Evolutionary conservation across 1,140 invertebrate species (phyloP).

Genomic region (Trissolcus basalis): DNA sequence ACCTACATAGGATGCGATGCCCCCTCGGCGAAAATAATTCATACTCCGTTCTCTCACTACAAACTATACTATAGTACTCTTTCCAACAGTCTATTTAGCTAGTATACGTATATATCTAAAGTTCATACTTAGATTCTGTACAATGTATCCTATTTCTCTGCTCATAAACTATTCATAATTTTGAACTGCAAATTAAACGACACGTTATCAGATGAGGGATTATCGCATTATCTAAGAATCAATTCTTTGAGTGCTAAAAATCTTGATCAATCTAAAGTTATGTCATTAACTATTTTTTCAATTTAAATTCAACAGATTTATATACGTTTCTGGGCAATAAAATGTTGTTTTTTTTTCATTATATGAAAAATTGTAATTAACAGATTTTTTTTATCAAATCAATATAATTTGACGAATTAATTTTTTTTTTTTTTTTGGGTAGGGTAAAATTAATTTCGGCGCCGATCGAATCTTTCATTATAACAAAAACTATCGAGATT

Average conservation of each 20-base stretch:
- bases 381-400: too few relatives aligned
- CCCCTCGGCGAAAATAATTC: slow-evolving; percentile 77
- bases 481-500: too few relatives aligned
- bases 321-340: too few relatives aligned
- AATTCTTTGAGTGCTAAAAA: neutral
- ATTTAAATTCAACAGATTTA: too few relatives aligned
- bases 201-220: slow-evolving; percentile 25
- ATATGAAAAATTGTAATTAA: too few relatives aligned
- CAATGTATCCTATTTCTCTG: slow-evolving; percentile 17
- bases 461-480: too few relatives aligned
- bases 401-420: too few relatives aligned
- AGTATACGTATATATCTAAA: slow-evolving; percentile 41
- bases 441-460: too few relatives aligned
- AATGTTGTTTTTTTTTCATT: too few relatives aligned
- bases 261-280: too few relatives aligned
- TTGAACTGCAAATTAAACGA: slow-evolving; percentile 22
- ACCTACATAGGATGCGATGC: slow-evolving; percentile 77
- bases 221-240: neutral
- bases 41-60: slow-evolving; percentile 65
- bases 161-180: slow-evolving; percentile 35
- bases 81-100: slow-evolving; percentile 48
- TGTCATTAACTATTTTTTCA: too few relatives aligned
- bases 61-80: slow-evolving; percentile 57
- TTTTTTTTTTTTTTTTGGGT: too few relatives aligned
- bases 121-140: slow-evolving; percentile 44